phyloP scores from a whole-genome alignment of 2,113 vertebrate genomes.

The Corvus hawaiiensis region DNA sequence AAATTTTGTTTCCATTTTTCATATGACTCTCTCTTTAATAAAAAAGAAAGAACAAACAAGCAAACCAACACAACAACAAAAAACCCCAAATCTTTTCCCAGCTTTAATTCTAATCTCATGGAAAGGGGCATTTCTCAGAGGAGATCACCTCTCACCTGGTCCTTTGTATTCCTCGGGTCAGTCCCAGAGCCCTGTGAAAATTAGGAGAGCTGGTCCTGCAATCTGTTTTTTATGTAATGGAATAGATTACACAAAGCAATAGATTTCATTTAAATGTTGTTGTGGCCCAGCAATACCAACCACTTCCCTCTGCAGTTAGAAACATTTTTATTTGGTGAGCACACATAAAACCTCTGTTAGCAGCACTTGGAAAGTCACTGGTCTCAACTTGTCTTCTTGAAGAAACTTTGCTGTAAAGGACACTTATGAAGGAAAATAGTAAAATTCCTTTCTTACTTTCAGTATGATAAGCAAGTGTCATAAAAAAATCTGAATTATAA shows the following conservation, averaged over 20 bases:
- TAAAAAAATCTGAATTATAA: not conserved
- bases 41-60: not conserved
- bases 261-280: not conserved
- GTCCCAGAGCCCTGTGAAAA: not conserved
- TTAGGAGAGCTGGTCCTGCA: not conserved
- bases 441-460: not conserved
- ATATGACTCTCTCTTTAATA: not conserved
- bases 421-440: not conserved
- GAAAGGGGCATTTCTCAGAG: not conserved
- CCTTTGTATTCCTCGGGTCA: not conserved
- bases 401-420: not conserved
- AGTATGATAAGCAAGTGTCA: not conserved
- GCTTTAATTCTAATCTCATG: not conserved
- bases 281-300: not conserved
- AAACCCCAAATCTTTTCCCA: not conserved
- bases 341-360: not conserved
- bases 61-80: not conserved
- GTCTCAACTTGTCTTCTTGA: not conserved
- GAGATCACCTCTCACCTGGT: not conserved
- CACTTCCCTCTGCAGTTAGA: not conserved
- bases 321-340: not conserved
- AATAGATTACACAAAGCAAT: not conserved
- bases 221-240: fast-evolving
- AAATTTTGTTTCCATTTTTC: not conserved
- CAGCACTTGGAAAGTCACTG: not conserved